phyloP scores from a whole-genome alignment of 2,797 vertebrate species.

The Botia almorhae region DNA sequence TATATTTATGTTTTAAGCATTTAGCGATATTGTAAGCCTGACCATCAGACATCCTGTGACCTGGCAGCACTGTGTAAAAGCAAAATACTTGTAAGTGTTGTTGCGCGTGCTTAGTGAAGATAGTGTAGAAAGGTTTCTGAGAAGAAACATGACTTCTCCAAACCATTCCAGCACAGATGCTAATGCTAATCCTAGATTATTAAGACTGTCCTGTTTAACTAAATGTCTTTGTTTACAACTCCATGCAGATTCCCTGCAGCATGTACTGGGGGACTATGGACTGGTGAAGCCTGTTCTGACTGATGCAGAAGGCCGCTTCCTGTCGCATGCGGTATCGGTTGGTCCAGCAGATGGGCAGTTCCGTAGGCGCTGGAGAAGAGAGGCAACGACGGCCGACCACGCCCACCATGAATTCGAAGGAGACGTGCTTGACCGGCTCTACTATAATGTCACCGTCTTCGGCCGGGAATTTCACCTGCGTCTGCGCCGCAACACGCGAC shows the following conservation, averaged over 20 bases:
- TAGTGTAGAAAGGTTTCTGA: background rate
- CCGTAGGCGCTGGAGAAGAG: constrained; percentile 88
- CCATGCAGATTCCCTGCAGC: constrained; percentile 85
- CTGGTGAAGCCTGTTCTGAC: constrained; percentile 94
- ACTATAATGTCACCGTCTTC: constrained; percentile 92
- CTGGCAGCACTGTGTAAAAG: background rate
- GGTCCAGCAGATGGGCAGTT: constrained; percentile 77
- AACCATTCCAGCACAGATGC: background rate
- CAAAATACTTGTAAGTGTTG: background rate
- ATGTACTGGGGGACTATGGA: constrained; percentile 91
- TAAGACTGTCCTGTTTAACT: background rate
- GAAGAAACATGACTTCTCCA: background rate
- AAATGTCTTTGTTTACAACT: constrained; percentile 37
- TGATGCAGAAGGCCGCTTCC: constrained; percentile 90
- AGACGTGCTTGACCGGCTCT: constrained; percentile 76
- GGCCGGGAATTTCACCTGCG: constrained; percentile 89
- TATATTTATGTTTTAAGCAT: background rate
- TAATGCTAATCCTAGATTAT: constrained; percentile 25
- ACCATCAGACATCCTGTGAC: background rate
- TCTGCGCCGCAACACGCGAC: constrained; percentile 82
- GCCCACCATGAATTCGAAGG: constrained; percentile 65
- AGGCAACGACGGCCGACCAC: constrained; percentile 64
- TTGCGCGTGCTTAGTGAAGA: too few relatives aligned
- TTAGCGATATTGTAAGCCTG: background rate
- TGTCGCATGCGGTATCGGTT: constrained; percentile 89